Conservation (phyloP, 92 coral and sea anemone species). For the Pocillopora meandrina region DNA sequence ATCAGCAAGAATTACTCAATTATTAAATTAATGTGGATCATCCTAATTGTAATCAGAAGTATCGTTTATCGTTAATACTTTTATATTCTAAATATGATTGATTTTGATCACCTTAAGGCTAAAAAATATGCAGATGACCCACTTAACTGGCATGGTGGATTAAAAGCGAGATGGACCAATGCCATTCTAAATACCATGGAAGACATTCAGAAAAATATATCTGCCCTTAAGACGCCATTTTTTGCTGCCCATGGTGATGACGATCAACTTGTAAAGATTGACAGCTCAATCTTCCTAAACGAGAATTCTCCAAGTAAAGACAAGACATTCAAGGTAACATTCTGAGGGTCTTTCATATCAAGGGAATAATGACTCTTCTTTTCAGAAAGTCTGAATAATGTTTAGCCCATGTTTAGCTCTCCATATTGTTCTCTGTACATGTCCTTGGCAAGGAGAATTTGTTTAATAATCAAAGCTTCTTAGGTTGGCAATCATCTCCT, state of each 20-base stretch:
- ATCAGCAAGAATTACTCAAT: too few species aligned
- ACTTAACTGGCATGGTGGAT: conserved; percentile 76
- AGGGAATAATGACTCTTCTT: too few species aligned
- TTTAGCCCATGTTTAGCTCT: too few species aligned
- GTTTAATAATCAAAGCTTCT: too few species aligned
- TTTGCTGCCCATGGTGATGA: conserved; percentile 76
- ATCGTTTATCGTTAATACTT: not conserved
- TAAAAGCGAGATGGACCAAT: conserved; percentile 65
- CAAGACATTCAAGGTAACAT: conserved; percentile 80
- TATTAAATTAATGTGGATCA: not conserved
- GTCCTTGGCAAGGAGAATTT: too few species aligned
- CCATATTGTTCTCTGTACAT: too few species aligned
- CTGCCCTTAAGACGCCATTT: conserved; percentile 68
- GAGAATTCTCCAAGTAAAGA: conserved; percentile 69
- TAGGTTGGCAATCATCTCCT: too few species aligned
- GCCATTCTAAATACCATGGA: conserved; percentile 56
- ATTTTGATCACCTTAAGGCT: conserved; percentile 50
- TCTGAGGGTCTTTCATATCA: not conserved
- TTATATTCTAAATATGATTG: not conserved
- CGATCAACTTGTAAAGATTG: conserved; percentile 58
- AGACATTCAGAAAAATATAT: conserved; percentile 35
- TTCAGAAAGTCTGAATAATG: too few species aligned
- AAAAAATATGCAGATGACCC: conserved; percentile 79
- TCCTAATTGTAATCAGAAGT: not conserved
- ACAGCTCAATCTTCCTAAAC: conserved; percentile 64